These are phyloP conservation scores for Anabas testudineus DNA, from an alignment of 2,797 vertebrate species.

Conservation along the genomic window DNA sequence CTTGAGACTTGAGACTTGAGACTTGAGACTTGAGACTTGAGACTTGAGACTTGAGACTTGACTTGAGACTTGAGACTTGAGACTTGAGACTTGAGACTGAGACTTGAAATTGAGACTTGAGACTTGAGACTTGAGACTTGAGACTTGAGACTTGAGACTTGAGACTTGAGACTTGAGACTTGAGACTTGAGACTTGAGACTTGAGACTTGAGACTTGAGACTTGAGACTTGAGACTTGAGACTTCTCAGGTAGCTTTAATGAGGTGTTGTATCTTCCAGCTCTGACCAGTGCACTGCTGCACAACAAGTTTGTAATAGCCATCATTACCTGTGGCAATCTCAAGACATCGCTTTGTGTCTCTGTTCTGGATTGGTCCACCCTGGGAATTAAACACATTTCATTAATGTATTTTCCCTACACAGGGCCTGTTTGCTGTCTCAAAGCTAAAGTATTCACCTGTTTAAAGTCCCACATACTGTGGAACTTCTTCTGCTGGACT, in stretches of 20 bases:
- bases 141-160: no score
- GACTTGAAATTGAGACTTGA: no score
- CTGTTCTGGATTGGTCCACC: slow-evolving; percentile 74
- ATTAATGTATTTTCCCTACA: not conserved
- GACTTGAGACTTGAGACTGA: no score
- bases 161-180: no score
- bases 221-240: no score
- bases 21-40: no score
- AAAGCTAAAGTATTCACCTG: slow-evolving; percentile 61
- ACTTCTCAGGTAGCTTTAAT: slow-evolving; percentile 36
- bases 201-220: no score
- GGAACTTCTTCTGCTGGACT: slow-evolving; percentile 61
- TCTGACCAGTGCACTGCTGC: slow-evolving; percentile 74
- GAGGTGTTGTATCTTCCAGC: slow-evolving; percentile 76
- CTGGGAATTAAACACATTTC: slow-evolving; percentile 58
- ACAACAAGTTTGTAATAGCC: slow-evolving; percentile 58
- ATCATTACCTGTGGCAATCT: slow-evolving; percentile 29
- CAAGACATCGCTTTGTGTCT: slow-evolving; percentile 77
- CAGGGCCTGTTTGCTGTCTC: not conserved
- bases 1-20: no score
- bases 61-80: no score
- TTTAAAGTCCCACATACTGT: slow-evolving; percentile 80
- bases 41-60: no score
- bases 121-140: no score
- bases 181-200: no score